Evolutionary conservation across 2,113 vertebrate species (phyloP).

Genomic region (Actenoides hombroni): DNA sequence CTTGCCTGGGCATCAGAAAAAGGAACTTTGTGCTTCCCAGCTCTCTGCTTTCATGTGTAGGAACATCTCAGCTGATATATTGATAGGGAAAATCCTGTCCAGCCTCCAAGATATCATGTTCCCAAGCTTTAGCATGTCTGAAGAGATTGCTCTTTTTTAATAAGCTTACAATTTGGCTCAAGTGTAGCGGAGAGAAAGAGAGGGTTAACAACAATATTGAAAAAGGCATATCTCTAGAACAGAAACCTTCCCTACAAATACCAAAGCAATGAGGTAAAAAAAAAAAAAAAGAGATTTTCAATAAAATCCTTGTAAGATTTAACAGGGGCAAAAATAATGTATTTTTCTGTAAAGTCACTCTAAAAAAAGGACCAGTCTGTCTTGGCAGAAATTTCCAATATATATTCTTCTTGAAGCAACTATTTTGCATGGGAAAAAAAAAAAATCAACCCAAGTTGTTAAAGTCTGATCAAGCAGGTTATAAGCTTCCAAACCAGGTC

Average conservation of each 20-base stretch:
- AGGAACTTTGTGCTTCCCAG: neutral
- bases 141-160: neutral
- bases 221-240: neutral
- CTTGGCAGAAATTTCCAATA: conserved; percentile 48
- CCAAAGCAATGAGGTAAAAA: conserved; percentile 47
- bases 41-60: neutral
- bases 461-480: neutral
- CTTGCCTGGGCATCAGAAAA: neutral
- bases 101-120: neutral
- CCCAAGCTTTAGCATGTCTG: neutral
- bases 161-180: neutral
- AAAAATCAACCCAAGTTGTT: neutral
- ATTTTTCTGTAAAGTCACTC: conserved; percentile 39
- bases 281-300: neutral
- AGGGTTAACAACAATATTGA: conserved; percentile 6
- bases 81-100: neutral
- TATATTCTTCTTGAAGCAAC: conserved; percentile 28
- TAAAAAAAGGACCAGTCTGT: neutral
- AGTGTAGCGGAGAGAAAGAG: neutral
- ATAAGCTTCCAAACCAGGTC: neutral
- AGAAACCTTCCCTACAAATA: conserved; percentile 31
- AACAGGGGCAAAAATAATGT: conserved; percentile 22
- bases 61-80: neutral
- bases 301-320: conserved; percentile 49
- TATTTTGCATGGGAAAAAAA: neutral